A percentile compares a stretch with the other conserved stretches of the same genome.
Evolutionary conservation across 2,113 vertebrate species (phyloP).

Genomic region (Urocolius indicus): DNA sequence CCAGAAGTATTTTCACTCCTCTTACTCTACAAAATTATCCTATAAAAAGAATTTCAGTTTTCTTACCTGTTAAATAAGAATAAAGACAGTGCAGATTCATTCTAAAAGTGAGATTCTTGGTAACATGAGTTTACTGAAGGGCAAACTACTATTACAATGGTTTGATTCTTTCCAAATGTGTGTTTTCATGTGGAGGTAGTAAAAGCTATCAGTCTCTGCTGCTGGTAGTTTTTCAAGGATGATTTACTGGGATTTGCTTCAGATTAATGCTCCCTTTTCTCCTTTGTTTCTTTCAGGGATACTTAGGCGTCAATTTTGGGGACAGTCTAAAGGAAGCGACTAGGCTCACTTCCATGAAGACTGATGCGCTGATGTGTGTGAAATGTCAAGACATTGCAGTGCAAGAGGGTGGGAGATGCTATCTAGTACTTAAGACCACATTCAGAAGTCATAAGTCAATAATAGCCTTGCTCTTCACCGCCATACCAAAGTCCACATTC

Average conservation of each 20-base stretch:
- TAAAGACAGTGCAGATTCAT: not conserved
- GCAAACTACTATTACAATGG: not conserved
- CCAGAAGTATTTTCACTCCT: not conserved
- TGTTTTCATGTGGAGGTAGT: not conserved
- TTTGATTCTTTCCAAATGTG: not conserved
- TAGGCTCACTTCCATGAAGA: not conserved
- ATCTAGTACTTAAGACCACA: not conserved
- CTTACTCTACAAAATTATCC: not conserved
- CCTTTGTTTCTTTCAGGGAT: not conserved
- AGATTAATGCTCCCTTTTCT: not conserved
- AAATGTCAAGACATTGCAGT: not conserved
- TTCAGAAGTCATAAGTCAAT: not conserved
- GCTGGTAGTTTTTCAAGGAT: not conserved
- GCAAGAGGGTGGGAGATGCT: not conserved
- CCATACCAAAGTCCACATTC: not conserved
- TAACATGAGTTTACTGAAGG: not conserved
- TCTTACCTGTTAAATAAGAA: not conserved
- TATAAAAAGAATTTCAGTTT: not conserved
- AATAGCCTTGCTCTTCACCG: not conserved
- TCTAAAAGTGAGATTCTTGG: not conserved
- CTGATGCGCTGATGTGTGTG: not conserved
- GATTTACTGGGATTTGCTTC: not conserved
- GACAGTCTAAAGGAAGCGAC: not conserved
- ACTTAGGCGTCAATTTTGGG: not conserved
- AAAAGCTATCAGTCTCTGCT: not conserved